Conservation (phyloP, 2,888 invertebrate species). For the Leucophora obtusa region DNA sequence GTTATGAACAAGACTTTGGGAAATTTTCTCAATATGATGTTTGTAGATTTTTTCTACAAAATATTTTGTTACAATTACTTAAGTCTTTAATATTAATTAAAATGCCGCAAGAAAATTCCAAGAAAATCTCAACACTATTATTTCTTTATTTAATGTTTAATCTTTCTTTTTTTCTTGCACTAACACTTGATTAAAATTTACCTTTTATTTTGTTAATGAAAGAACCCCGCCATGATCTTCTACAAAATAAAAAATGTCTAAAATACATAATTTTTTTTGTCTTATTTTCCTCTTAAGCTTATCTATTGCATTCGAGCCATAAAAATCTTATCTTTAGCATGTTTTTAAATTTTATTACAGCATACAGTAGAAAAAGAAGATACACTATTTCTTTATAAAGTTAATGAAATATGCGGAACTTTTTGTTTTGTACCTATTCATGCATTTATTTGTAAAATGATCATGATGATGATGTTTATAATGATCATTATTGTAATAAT, state of each 20-base stretch:
- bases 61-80: too few species aligned
- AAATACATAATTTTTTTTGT: slow-evolving; percentile 17
- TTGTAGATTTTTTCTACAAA: too few species aligned
- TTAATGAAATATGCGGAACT: slow-evolving; percentile 32
- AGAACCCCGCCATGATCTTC: slow-evolving; percentile 37
- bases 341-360: slow-evolving; percentile 27
- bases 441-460: slow-evolving; percentile 19
- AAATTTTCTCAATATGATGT: too few species aligned
- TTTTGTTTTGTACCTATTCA: slow-evolving; percentile 22
- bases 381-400: slow-evolving; percentile 8
- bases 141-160: not conserved
- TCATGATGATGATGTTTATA: slow-evolving; percentile 34
- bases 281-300: slow-evolving; percentile 14
- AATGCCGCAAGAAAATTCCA: slow-evolving; percentile 1
- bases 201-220: slow-evolving; percentile 12
- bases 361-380: slow-evolving; percentile 34
- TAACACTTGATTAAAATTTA: slow-evolving; percentile 31
- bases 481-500: slow-evolving; percentile 20
- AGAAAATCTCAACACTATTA: slow-evolving; percentile 3
- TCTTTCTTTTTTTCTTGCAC: slow-evolving; percentile 9
- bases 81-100: too few species aligned
- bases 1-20: too few species aligned
- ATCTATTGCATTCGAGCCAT: slow-evolving; percentile 19
- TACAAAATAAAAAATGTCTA: slow-evolving; percentile 19
- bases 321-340: slow-evolving; percentile 13